Evolutionary conservation across 2,113 vertebrate species (phyloP).

Genomic region (Pachyramphus minor): DNA sequence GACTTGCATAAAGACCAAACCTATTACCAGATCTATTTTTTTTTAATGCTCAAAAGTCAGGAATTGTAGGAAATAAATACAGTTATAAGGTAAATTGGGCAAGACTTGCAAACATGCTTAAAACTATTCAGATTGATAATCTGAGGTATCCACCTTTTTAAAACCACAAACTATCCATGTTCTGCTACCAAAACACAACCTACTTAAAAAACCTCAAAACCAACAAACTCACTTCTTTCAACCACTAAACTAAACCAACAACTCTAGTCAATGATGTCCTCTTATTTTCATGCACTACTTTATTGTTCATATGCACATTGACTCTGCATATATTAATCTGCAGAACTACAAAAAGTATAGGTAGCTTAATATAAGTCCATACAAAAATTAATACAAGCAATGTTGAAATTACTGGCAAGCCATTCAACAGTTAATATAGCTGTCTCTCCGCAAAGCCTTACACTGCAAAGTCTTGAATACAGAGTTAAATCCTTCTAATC

Average conservation of each 20-base stretch:
- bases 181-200: background rate
- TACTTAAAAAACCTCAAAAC: background rate
- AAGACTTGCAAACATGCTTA: background rate
- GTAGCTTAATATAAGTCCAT: background rate
- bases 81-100: background rate
- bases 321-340: background rate
- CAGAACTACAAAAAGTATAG: background rate
- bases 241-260: background rate
- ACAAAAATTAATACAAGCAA: background rate
- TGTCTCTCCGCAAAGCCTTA: background rate
- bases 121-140: background rate
- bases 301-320: background rate
- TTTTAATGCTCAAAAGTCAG: background rate
- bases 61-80: background rate
- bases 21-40: background rate
- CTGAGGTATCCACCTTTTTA: background rate
- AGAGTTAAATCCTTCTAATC: background rate
- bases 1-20: background rate
- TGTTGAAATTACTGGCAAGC: background rate
- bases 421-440: background rate
- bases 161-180: background rate
- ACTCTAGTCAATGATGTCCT: background rate
- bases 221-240: background rate
- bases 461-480: background rate
- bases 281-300: background rate